Conservation (phyloP, 37 sponge, comb jelly and placozoan genomes). For the Theonella swinhoei region DNA sequence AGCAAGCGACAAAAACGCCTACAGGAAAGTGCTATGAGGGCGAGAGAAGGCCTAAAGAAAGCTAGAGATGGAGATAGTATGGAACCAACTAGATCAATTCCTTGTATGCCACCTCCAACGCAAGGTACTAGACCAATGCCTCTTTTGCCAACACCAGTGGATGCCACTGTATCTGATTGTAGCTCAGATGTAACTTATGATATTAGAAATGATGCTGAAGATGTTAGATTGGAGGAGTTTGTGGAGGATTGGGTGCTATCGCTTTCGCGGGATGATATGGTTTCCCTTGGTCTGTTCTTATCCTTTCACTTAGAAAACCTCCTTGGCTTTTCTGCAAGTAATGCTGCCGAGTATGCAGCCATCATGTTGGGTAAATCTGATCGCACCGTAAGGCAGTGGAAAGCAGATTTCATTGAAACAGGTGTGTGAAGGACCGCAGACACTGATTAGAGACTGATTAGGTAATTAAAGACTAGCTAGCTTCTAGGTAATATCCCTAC, state of each 20-base stretch:
- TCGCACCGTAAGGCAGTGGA: neutral
- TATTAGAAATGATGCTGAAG: neutral
- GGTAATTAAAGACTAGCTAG: no score
- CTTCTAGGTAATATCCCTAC: no score
- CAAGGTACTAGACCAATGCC: neutral
- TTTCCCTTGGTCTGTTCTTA: neutral
- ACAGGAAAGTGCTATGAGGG: neutral
- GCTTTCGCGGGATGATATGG: neutral
- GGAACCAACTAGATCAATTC: neutral
- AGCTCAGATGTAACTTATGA: neutral
- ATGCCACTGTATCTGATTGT: neutral
- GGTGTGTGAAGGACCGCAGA: no score
- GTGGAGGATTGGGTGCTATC: neutral
- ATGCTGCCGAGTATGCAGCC: neutral
- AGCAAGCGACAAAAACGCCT: conserved; percentile 10
- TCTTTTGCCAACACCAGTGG: neutral
- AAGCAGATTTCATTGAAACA: neutral
- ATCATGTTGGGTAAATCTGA: neutral
- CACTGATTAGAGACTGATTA: no score
- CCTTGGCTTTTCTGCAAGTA: neutral
- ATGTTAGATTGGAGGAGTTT: neutral
- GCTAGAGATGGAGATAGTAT: neutral
- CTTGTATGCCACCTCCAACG: no score
- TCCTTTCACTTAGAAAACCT: neutral
- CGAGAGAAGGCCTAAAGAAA: conserved; percentile 27